Percentiles rank a stretch among this genome's conserved stretches.
These are phyloP conservation scores for Sinocyclocheilus maitianheensis DNA, from an alignment of 2,113 vertebrate species.

Conservation along the genomic window DNA sequence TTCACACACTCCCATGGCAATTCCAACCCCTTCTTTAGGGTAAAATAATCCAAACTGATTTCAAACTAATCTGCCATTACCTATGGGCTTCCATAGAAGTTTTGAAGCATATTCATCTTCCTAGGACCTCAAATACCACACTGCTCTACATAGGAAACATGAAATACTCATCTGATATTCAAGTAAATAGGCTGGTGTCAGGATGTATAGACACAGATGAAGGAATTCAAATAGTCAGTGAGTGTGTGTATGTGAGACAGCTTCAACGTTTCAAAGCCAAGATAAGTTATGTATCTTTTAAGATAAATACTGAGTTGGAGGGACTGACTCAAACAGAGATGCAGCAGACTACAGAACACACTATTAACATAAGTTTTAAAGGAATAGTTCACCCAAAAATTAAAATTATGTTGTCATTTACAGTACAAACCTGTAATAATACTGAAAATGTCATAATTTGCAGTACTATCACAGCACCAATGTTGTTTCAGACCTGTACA, in stretches of 20 bases:
- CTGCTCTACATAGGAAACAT: conserved; percentile 9
- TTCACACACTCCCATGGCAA: neutral
- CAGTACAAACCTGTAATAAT: neutral
- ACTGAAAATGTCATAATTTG: neutral
- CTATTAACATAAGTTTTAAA: neutral
- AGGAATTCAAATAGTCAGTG: neutral
- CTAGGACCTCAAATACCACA: neutral
- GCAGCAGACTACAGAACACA: neutral
- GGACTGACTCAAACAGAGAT: neutral
- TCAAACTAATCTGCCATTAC: neutral
- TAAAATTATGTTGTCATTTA: neutral
- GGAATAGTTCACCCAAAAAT: neutral
- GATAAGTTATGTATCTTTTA: conserved; percentile 4
- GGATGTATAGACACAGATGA: conserved; percentile 3
- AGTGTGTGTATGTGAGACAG: neutral
- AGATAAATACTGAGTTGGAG: neutral
- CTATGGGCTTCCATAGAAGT: neutral
- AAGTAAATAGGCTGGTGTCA: neutral
- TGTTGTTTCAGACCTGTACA: neutral
- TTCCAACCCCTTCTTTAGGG: neutral
- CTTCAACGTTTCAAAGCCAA: neutral
- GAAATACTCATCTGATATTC: conserved; percentile 4
- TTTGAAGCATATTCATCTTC: neutral
- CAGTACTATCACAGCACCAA: neutral
- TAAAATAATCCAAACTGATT: neutral